These are phyloP conservation scores for Sorex fumeus DNA, from an alignment of 2,113 vertebrate genomes.

Conservation along the genomic window DNA sequence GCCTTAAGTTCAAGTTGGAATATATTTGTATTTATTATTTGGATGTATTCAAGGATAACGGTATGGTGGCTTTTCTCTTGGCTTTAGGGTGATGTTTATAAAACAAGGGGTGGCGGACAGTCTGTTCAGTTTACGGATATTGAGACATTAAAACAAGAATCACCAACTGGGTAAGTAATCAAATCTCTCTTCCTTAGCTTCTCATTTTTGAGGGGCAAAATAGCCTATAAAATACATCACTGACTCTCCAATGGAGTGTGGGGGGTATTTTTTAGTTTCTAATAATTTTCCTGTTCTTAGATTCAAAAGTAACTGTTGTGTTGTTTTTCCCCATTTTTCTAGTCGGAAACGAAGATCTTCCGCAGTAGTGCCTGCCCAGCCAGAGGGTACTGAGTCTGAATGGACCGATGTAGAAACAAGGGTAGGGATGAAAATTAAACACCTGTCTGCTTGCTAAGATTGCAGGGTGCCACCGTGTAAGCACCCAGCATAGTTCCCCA, in stretches of 20 bases:
- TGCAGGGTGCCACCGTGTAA: not conserved
- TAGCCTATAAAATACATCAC: not conserved
- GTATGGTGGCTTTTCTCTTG: slow-evolving; percentile 67
- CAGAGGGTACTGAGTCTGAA: slow-evolving; percentile 88
- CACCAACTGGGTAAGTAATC: slow-evolving; percentile 86
- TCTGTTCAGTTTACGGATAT: slow-evolving; percentile 97
- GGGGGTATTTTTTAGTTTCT: not conserved
- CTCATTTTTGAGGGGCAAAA: not conserved
- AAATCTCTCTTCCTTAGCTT: slow-evolving; percentile 31
- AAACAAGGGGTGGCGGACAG: slow-evolving; percentile 96
- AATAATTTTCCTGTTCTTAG: slow-evolving; percentile 29
- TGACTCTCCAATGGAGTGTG: not conserved
- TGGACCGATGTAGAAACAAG: slow-evolving; percentile 97
- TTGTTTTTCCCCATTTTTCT: not conserved
- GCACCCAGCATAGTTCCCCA: not conserved
- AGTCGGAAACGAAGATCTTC: slow-evolving; percentile 95
- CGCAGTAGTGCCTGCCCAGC: slow-evolving; percentile 79
- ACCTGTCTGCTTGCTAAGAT: slow-evolving; percentile 33
- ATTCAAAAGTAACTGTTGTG: slow-evolving; percentile 10
- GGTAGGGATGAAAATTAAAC: slow-evolving; percentile 87
- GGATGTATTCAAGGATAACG: not conserved
- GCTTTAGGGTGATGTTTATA: slow-evolving; percentile 95
- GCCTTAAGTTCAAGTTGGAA: slow-evolving; percentile 44
- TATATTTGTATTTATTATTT: slow-evolving; percentile 2
- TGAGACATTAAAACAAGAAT: slow-evolving; percentile 95